These are phyloP conservation scores for Hyles euphorbiae DNA, from an alignment of 1,140 invertebrate genomes.

Conservation along the genomic window DNA sequence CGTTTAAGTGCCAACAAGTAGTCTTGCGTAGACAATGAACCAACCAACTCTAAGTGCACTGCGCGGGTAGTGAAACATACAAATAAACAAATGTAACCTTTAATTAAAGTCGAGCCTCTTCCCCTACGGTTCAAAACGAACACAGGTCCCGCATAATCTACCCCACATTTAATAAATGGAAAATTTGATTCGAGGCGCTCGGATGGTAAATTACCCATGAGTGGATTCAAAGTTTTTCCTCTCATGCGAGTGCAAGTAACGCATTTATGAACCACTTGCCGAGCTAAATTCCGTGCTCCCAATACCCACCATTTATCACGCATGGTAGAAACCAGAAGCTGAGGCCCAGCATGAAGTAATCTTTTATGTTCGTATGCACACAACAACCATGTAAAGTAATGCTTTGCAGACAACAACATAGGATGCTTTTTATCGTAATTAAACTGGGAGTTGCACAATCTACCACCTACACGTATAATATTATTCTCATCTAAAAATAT, in stretches of 20 bases:
- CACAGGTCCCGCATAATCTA: neutral
- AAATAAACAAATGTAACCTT: constrained; percentile 14
- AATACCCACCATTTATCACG: constrained; percentile 12
- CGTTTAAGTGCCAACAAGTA: constrained; percentile 46
- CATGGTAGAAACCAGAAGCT: constrained; percentile 4
- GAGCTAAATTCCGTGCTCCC: constrained; percentile 11
- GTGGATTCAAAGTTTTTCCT: neutral
- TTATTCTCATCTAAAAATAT: constrained; percentile 6
- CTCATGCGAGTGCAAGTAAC: constrained; percentile 11
- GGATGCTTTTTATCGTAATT: constrained; percentile 14
- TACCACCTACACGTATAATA: constrained; percentile 18
- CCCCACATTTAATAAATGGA: neutral
- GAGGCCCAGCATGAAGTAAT: constrained; percentile 11
- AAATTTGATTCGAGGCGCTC: neutral
- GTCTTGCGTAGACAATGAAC: constrained; percentile 17
- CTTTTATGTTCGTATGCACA: constrained; percentile 1
- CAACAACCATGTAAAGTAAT: constrained; percentile 4
- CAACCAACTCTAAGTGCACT: constrained; percentile 32
- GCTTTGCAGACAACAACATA: constrained; percentile 7
- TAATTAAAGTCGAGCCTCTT: neutral
- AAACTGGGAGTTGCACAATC: constrained; percentile 1
- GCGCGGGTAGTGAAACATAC: constrained; percentile 14
- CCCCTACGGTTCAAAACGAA: constrained; percentile 9
- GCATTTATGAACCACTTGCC: constrained; percentile 10
- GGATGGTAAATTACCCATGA: constrained; percentile 12